phyloP scores from a whole-genome alignment of 2,113 vertebrate species.

The Stictonetta naevosa region DNA sequence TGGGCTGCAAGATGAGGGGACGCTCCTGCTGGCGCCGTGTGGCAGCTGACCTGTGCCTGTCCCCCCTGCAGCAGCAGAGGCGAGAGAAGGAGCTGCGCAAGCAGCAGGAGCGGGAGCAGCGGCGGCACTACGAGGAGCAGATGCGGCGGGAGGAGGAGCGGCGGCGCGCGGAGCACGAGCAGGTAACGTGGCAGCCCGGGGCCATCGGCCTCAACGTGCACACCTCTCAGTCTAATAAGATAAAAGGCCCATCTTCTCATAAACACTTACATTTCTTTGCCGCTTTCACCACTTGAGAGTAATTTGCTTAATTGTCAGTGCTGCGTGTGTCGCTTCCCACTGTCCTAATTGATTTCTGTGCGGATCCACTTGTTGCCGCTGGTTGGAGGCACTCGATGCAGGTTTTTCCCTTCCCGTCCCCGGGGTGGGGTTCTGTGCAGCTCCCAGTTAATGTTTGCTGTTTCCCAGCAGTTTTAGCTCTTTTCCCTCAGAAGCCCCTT shows the following conservation, averaged over 20 bases:
- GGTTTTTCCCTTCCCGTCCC: neutral
- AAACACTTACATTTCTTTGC: neutral
- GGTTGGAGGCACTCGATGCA: neutral
- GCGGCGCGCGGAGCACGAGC: conserved; percentile 92
- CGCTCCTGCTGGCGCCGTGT: neutral
- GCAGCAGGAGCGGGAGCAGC: conserved; percentile 97
- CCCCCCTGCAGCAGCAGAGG: conserved; percentile 87
- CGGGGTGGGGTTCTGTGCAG: neutral
- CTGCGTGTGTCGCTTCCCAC: neutral
- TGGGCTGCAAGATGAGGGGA: neutral
- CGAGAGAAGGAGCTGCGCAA: conserved; percentile 94
- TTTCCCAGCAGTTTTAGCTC: neutral
- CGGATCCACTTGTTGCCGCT: conserved; percentile 1
- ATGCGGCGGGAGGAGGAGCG: conserved; percentile 94
- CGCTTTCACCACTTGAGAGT: conserved; percentile 5
- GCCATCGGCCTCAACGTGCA: neutral
- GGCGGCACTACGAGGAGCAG: conserved; percentile 94
- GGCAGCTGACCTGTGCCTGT: neutral
- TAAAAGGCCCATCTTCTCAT: neutral
- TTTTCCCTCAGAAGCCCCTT: neutral
- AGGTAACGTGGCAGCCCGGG: conserved; percentile 71
- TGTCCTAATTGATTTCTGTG: neutral
- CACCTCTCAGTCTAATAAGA: neutral
- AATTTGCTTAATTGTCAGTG: conserved; percentile 17
- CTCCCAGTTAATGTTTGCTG: neutral